Conservation (phyloP, 2,113 vertebrate genomes). For the Myiozetetes cayanensis region DNA sequence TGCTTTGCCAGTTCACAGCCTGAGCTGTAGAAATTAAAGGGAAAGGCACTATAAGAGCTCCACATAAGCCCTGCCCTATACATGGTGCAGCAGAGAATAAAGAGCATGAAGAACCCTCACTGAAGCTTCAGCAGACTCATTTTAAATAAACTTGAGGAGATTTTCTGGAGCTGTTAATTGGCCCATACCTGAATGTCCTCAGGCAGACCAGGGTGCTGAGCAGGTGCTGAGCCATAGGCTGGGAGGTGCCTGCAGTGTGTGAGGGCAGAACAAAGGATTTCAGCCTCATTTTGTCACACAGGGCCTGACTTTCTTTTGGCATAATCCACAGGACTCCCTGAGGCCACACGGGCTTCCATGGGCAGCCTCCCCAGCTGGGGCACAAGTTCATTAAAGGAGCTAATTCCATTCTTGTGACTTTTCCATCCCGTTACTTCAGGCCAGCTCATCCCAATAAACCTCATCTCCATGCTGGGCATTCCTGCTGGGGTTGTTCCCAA, state of each 20-base stretch:
- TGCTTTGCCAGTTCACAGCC: conserved; percentile 19
- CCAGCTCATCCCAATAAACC: background rate
- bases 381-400: background rate
- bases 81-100: background rate
- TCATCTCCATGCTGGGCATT: background rate
- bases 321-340: background rate
- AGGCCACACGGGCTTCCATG: background rate
- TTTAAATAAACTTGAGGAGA: background rate
- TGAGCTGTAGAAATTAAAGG: background rate
- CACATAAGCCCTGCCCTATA: background rate
- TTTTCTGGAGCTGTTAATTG: background rate
- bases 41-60: background rate
- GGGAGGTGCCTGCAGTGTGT: background rate
- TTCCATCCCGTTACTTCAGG: background rate
- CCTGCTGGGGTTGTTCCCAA: background rate
- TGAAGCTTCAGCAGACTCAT: background rate
- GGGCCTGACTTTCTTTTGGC: background rate
- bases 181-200: rapidly evolving
- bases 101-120: rapidly evolving
- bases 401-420: background rate
- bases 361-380: background rate
- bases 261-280: background rate
- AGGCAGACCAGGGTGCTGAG: background rate
- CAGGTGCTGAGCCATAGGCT: background rate
- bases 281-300: background rate